Base-by-base conservation (phyloP, 2,888 invertebrate genomes). In the Andrena trimmerana region DNA sequence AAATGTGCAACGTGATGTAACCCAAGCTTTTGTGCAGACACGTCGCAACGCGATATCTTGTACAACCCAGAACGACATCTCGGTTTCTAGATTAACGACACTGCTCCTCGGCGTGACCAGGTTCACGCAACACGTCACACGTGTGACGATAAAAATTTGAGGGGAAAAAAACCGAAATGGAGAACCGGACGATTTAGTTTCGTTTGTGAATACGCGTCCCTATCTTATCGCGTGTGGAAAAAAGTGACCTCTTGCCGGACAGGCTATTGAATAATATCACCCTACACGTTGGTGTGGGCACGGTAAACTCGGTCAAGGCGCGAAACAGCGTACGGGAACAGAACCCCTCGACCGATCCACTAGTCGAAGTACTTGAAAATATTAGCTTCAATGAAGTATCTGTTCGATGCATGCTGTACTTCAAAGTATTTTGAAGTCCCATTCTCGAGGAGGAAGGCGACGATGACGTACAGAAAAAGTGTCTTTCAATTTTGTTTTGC, bases 1-100 rank as follows among this genome's bases (percentile, higher is more conserved):
- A 89, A 77, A 88, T 81, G 88, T 71, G 78, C 85, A 86, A 72
- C 78, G 73, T 83, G 89, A 85, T 76, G 88, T 85, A 89, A 89
- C 75, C 31, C 36, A 67, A 73, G 68, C 69, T 79, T 69, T 77
- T 73, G 57, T 77, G 27, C 75, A 71, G 65, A 75, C 63, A 75
- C 59, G 54, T 31, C 60, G 82, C 78, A 86, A 87, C 74, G 13
- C 65, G 81, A 87, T 76, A 81, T 66, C 66, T 59, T 63, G 57
- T 24, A 78, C 33, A 63, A 62, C 29, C 69, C 74, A 36, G 59
- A 24, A 54, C 73, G 63, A 59, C 78, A 65, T 84, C 84, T 81
- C 57, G 36, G 69, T 72, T 76, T 84, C 83, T 62, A 57, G 69
- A 79, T 59, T 54, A 65, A 82, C 50, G 67, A 75, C 70, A 29